phyloP scores from a whole-genome alignment of 2,797 vertebrate species.

The Tadarida brasiliensis region DNA sequence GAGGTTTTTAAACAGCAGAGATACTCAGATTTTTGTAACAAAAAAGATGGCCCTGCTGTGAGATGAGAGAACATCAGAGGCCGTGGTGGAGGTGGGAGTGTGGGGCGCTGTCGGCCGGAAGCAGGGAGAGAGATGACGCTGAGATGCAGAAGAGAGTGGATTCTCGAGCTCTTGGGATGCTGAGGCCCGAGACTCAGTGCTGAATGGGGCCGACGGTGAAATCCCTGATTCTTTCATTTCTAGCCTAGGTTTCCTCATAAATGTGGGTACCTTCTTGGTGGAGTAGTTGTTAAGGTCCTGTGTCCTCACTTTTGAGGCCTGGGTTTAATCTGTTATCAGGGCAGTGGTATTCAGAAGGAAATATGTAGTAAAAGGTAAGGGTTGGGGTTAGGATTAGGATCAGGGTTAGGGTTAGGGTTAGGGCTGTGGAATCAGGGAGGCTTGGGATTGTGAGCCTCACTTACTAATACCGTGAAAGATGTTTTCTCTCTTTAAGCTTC shows the following conservation, averaged over 20 bases:
- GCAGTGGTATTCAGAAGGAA: background rate
- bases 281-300: background rate
- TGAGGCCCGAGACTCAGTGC: background rate
- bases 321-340: background rate
- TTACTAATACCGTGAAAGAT: background rate
- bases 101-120: background rate
- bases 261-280: accelerated
- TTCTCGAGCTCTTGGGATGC: background rate
- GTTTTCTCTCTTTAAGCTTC: background rate
- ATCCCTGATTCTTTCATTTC: accelerated
- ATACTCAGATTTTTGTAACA: background rate
- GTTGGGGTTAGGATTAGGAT: background rate
- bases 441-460: background rate
- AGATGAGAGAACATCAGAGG: background rate
- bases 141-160: background rate
- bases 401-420: background rate
- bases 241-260: background rate
- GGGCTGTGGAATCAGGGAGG: background rate
- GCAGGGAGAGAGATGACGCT: no score
- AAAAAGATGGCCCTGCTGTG: background rate
- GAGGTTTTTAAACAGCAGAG: background rate
- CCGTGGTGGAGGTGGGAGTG: background rate
- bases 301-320: background rate
- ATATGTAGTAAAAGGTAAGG: background rate
- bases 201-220: background rate